Percentiles rank a stretch among this genome's conserved stretches.
Evolutionary conservation across 2,113 vertebrate species (phyloP).

Genomic region (Chaetodon trifascialis): DNA sequence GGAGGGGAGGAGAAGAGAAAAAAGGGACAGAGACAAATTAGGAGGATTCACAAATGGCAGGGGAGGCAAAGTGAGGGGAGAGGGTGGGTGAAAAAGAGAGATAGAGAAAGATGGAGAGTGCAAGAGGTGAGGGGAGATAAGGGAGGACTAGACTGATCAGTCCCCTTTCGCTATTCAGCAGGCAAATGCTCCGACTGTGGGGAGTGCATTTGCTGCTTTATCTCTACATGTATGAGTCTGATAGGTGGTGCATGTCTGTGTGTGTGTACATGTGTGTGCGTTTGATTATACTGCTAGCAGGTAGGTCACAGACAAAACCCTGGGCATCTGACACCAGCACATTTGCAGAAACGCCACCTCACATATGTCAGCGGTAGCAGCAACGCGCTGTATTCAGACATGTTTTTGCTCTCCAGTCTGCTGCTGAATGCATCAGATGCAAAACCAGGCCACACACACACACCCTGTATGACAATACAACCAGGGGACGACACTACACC

Average conservation of each 20-base stretch:
- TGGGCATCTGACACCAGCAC: slow-evolving; percentile 50
- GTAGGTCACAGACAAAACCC: slow-evolving; percentile 52
- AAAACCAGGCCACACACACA: slow-evolving; percentile 12
- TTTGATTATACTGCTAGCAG: slow-evolving; percentile 46
- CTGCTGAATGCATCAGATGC: slow-evolving; percentile 27
- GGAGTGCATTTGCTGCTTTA: slow-evolving; percentile 58
- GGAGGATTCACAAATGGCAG: slow-evolving; percentile 32
- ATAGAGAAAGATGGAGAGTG: slow-evolving; percentile 53
- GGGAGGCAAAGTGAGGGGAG: slow-evolving; percentile 14
- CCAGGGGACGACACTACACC: slow-evolving; percentile 23
- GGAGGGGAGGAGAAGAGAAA: background rate
- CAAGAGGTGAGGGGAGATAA: slow-evolving; percentile 68
- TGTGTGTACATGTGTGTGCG: slow-evolving; percentile 24
- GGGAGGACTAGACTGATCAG: slow-evolving; percentile 53
- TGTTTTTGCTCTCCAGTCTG: slow-evolving; percentile 18
- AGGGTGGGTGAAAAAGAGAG: slow-evolving; percentile 17
- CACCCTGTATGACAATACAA: slow-evolving; percentile 8
- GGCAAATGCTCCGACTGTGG: slow-evolving; percentile 52
- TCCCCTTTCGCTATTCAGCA: slow-evolving; percentile 62
- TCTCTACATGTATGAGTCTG: slow-evolving; percentile 58
- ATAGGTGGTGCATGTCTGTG: slow-evolving; percentile 42
- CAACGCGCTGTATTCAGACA: slow-evolving; percentile 30
- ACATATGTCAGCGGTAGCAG: slow-evolving; percentile 41
- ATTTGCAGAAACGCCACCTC: slow-evolving; percentile 23
- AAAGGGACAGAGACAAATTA: slow-evolving; percentile 42